phyloP scores from a whole-genome alignment of 2,113 vertebrate species.

The Pituophis catenifer region DNA sequence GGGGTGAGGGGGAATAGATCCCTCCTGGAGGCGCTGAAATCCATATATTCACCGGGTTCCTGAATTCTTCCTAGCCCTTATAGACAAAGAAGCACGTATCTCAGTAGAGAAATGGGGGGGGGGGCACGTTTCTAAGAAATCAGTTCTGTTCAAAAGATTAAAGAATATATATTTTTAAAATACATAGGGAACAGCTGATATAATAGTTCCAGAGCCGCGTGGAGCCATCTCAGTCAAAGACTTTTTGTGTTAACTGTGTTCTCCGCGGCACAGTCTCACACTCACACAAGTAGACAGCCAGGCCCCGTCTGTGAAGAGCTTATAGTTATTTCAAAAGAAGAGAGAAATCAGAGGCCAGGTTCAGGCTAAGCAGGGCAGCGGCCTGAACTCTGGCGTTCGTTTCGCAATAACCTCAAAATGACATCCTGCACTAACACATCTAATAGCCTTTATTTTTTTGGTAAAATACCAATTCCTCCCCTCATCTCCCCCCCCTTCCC shows the following conservation, averaged over 20 bases:
- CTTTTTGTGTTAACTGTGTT: not conserved
- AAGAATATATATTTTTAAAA: not conserved
- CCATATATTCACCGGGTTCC: not conserved
- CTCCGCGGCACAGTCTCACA: not conserved
- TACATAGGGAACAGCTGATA: not conserved
- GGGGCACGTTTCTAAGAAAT: not conserved
- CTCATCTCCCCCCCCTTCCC: not conserved
- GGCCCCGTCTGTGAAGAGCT: not conserved
- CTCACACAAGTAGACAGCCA: not conserved
- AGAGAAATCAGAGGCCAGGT: not conserved
- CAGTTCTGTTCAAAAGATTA: not conserved
- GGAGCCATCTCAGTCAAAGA: conserved; percentile 11
- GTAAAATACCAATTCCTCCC: conserved; percentile 9
- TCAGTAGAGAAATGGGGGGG: not conserved
- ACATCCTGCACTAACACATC: conserved; percentile 12
- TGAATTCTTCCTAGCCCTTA: conserved; percentile 13
- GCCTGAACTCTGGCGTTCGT: not conserved
- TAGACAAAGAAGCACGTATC: not conserved
- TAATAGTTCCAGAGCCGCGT: not conserved
- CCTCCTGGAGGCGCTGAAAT: not conserved
- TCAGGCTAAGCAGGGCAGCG: not conserved
- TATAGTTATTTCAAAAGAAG: not conserved
- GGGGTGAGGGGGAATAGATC: not conserved
- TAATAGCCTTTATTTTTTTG: conserved; percentile 12
- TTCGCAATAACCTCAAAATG: conserved; percentile 14